Conservation (phyloP, 2,113 vertebrate species). For the Thermophis baileyi region DNA sequence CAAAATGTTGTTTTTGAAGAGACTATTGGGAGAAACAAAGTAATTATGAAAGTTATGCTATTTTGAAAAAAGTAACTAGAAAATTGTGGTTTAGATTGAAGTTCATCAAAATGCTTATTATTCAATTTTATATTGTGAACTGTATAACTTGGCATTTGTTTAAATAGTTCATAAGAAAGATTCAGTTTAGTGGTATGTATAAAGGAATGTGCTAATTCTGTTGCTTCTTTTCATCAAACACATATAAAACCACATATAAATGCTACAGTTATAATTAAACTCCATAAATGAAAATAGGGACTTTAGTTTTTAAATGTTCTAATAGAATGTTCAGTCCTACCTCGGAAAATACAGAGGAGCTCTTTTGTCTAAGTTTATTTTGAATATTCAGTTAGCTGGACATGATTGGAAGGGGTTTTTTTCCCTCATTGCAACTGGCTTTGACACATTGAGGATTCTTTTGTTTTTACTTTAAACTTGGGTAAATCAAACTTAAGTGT, state of each 20-base stretch:
- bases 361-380: not conserved
- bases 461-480: not conserved
- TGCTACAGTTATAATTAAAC: not conserved
- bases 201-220: slow-evolving; percentile 13
- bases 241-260: not conserved
- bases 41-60: slow-evolving; percentile 72
- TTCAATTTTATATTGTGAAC: slow-evolving; percentile 18
- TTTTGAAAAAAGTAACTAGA: slow-evolving; percentile 56
- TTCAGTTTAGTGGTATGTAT: not conserved
- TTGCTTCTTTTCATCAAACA: not conserved
- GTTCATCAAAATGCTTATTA: slow-evolving; percentile 25
- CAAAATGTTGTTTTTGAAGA: slow-evolving; percentile 67
- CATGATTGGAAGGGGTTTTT: not conserved
- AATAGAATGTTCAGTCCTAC: not conserved
- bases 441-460: not conserved
- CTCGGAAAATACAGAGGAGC: not conserved
- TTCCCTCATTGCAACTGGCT: not conserved
- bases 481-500: not conserved
- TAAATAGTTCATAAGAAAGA: slow-evolving; percentile 2
- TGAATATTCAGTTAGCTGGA: not conserved
- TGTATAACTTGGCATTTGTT: slow-evolving; percentile 10
- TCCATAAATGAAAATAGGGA: not conserved
- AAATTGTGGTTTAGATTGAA: slow-evolving; percentile 27
- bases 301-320: not conserved
- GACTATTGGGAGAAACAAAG: slow-evolving; percentile 70